Conservation (phyloP, 2,797 vertebrate species). For the Channa striata region DNA sequence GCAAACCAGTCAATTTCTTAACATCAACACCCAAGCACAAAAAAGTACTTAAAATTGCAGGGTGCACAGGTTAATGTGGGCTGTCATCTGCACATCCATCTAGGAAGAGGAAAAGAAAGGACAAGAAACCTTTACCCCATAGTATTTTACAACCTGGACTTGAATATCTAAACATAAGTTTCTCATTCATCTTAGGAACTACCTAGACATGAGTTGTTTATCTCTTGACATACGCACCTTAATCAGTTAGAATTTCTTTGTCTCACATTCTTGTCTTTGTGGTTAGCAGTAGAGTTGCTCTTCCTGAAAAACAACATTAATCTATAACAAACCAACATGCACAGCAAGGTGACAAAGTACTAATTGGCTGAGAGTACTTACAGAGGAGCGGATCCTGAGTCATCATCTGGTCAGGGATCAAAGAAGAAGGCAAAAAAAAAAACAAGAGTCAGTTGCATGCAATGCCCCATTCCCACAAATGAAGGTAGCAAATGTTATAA, state of each 20-base stretch:
- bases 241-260: slow-evolving; percentile 92
- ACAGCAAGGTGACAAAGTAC: not conserved
- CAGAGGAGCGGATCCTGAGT: slow-evolving; percentile 94
- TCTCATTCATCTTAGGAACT: not conserved
- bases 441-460: slow-evolving; percentile 34
- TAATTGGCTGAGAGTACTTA: slow-evolving; percentile 82
- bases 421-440: slow-evolving; percentile 16
- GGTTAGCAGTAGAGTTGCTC: slow-evolving; percentile 90
- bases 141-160: not conserved
- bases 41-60: slow-evolving; percentile 67
- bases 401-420: slow-evolving; percentile 86
- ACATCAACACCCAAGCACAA: slow-evolving; percentile 81
- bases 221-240: slow-evolving; percentile 57
- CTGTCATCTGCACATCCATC: slow-evolving; percentile 68
- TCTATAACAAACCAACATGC: not conserved
- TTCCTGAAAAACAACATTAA: slow-evolving; percentile 84
- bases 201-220: too few relatives aligned
- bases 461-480: slow-evolving; percentile 39
- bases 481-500: slow-evolving; percentile 57
- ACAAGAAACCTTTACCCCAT: too few relatives aligned
- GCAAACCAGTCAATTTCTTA: slow-evolving; percentile 61
- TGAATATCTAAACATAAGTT: not conserved
- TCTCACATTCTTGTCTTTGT: slow-evolving; percentile 93
- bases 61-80: slow-evolving; percentile 73
- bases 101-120: not conserved